Base-by-base conservation (phyloP, 2,888 invertebrate species). In the Erpobdella octoculata region DNA sequence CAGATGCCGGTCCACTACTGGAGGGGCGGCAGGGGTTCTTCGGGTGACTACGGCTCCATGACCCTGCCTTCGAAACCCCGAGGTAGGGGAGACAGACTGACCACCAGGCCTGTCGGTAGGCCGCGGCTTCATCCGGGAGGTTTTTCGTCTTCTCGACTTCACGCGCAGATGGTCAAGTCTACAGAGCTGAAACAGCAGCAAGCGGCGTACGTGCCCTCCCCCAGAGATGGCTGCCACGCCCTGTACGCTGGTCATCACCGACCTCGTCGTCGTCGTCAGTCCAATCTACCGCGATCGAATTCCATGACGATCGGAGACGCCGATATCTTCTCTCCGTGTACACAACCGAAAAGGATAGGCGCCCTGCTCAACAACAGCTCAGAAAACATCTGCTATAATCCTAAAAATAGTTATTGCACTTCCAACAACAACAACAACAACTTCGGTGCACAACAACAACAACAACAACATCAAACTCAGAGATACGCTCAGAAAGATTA, bases 101-200 rank as follows among this genome's bases (percentile, higher is more conserved):
- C 58, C n/a, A 21, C 69, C 18, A 48, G 69, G 33, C 69, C 69
- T 3, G 69, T 69, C 9, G 69, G 69, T 3, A 31, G 69, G 31
- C 69, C 69, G 3, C 25, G 69, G 37, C 58, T 69, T 4, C 69
- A 69, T n/a, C 69, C 69, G 6, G 69, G 69, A 3, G 69, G 69
- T 21, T 69, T 48, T 58, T 53, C 58, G 33, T 38, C 69, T 4
- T 69, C 69, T 8, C 21, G 69, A 9, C 36, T 48, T 28, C 69
- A 69, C 9, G 28, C 46, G 12, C 69, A 58, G n/a, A 38, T 35
- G 33, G 18, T 36, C 1, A 69, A 69, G 58, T 38, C 58, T 2
- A 35, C 38, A 2, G 28, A 68, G 41, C 15, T 8, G 46, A 36
- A 53, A 33, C 33, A 69, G 15, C 66, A n/a, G 25, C 28, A 62